Conservation (phyloP, 2,113 vertebrate genomes). For the Nerophis lumbriciformis region DNA sequence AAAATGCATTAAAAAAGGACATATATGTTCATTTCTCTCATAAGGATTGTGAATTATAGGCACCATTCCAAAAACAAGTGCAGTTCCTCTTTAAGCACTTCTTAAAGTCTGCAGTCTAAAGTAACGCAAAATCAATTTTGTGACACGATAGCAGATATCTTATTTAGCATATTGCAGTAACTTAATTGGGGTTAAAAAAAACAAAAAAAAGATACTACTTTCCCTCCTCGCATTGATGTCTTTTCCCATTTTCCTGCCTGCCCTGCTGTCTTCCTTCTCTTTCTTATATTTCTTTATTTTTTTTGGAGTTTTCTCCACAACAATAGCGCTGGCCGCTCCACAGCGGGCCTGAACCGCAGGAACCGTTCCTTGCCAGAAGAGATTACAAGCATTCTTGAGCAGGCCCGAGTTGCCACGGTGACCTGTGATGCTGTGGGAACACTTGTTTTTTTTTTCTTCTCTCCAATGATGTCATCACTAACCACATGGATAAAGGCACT, state of each 20-base stretch:
- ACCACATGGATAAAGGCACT: too few species aligned
- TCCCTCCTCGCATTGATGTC: constrained; percentile 26
- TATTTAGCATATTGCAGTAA: too few species aligned
- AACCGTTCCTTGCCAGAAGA: constrained; percentile 41
- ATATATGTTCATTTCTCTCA: too few species aligned
- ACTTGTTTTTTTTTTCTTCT: background rate
- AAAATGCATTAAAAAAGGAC: too few species aligned
- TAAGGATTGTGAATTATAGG: too few species aligned
- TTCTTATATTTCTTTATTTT: background rate
- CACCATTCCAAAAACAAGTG: too few species aligned
- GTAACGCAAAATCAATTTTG: too few species aligned
- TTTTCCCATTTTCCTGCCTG: constrained; percentile 36
- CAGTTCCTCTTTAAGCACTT: too few species aligned
- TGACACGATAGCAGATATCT: too few species aligned
- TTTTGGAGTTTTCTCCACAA: constrained; percentile 54
- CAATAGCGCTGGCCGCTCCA: constrained; percentile 54
- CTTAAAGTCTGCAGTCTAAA: too few species aligned
- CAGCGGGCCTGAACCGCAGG: constrained; percentile 48
- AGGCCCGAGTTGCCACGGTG: constrained; percentile 42
- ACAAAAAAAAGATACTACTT: background rate
- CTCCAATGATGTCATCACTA: background rate
- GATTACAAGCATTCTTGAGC: constrained; percentile 58
- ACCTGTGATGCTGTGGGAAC: constrained; percentile 19
- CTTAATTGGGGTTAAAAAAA: too few species aligned
- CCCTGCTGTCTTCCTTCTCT: constrained; percentile 33